Conservation (phyloP, 1,140 invertebrate species). For the Calephelis virginiensis region DNA sequence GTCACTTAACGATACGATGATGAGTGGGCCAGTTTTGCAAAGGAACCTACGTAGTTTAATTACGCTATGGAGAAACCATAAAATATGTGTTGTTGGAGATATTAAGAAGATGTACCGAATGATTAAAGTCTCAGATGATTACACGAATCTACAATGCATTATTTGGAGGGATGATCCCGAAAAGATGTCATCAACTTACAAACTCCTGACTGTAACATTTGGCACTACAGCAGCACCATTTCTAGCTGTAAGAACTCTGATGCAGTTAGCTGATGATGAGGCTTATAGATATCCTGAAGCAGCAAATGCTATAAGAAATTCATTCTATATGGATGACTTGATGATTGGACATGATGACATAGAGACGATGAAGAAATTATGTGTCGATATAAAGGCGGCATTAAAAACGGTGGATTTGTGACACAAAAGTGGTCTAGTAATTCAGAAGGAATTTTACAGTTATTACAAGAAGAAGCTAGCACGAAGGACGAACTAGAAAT, state of each 20-base stretch:
- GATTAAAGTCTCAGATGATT: conserved; percentile 27
- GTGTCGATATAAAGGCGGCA: conserved; percentile 21
- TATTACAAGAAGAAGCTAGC: conserved; percentile 20
- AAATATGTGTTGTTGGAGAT: conserved; percentile 34
- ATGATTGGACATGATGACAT: conserved; percentile 37
- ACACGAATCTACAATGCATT: conserved; percentile 50
- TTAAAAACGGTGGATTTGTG: conserved; percentile 48
- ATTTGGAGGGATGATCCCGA: conserved; percentile 46
- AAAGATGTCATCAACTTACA: conserved; percentile 33
- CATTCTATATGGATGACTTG: conserved; percentile 54
- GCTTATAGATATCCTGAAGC: conserved; percentile 26
- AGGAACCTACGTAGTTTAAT: conserved; percentile 32
- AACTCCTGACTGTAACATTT: conserved; percentile 40
- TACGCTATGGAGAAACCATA: conserved; percentile 30
- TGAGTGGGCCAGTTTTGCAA: conserved; percentile 35
- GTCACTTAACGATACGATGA: conserved; percentile 31
- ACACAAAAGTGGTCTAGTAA: conserved; percentile 59
- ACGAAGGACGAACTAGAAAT: conserved; percentile 31
- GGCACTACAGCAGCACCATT: conserved; percentile 52
- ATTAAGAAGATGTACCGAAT: conserved; percentile 36
- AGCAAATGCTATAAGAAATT: conserved; percentile 30
- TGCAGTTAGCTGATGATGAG: conserved; percentile 46
- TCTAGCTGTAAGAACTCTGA: conserved; percentile 45
- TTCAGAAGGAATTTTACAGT: conserved; percentile 32
- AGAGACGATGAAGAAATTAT: conserved; percentile 27